Percentiles rank a stretch among this genome's conserved stretches.
Conservation (phyloP, 1,140 invertebrate genomes). For the Neodiprion lecontei region DNA sequence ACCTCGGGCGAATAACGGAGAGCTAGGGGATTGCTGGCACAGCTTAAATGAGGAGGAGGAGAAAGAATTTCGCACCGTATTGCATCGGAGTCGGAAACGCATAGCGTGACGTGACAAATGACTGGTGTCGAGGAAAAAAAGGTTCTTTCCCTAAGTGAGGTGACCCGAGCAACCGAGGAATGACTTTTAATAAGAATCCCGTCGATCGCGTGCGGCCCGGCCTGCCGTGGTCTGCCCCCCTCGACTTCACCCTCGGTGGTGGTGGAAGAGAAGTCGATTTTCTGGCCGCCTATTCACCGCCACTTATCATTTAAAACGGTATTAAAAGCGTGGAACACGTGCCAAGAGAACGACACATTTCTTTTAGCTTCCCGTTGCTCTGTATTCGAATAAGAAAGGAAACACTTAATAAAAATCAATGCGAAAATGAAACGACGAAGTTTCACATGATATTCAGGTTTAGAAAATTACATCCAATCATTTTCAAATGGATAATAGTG, state of each 20-base stretch:
- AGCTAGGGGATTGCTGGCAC: conserved; percentile 35
- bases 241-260: background rate
- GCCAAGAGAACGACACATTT: background rate
- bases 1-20: conserved; percentile 33
- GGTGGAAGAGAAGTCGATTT: background rate
- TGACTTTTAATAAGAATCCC: conserved; percentile 44
- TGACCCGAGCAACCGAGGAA: conserved; percentile 38
- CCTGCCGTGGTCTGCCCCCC: background rate
- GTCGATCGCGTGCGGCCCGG: background rate
- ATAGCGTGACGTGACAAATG: conserved; percentile 39
- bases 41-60: conserved; percentile 36
- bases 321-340: conserved; percentile 4
- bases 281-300: conserved; percentile 6
- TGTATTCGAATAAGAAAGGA: too few species aligned
- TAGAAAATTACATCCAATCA: too few species aligned
- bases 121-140: conserved; percentile 39
- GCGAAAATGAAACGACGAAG: too few species aligned
- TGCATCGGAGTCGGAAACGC: background rate
- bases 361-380: background rate
- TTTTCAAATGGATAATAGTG: too few species aligned
- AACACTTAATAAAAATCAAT: too few species aligned
- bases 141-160: conserved; percentile 38
- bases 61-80: conserved; percentile 29
- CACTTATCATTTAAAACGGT: conserved; percentile 4
- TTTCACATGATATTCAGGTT: too few species aligned